phyloP scores from a whole-genome alignment of 2,888 invertebrate species.

The Falcaria lacertinaria region DNA sequence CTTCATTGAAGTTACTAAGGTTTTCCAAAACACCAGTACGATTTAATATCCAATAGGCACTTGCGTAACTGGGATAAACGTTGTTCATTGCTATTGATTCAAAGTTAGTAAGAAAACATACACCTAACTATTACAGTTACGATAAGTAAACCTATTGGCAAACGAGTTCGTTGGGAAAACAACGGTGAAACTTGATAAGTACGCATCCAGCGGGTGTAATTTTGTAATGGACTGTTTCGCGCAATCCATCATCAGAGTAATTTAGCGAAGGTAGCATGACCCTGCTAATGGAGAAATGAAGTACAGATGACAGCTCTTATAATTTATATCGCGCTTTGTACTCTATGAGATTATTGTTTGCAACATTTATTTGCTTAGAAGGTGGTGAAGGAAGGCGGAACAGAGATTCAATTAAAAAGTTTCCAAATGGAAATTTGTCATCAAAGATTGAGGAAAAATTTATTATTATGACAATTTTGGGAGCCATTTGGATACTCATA shows the following conservation, averaged over 20 bases:
- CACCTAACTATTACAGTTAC: neutral
- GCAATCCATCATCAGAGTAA: conserved; percentile 45
- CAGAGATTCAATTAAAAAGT: neutral
- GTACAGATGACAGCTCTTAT: conserved; percentile 28
- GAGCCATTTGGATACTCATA: neutral
- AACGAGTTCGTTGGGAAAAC: conserved; percentile 1
- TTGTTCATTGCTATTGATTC: too few relatives aligned
- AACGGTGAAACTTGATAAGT: conserved; percentile 10
- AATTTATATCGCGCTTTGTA: conserved; percentile 24
- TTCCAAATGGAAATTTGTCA: neutral
- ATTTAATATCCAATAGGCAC: neutral
- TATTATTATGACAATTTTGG: neutral
- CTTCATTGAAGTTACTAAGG: too few relatives aligned
- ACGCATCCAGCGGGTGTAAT: conserved; percentile 22
- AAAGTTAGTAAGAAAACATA: neutral
- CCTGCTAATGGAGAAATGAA: conserved; percentile 45
- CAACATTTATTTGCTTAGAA: neutral
- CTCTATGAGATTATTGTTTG: neutral
- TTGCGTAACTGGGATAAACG: neutral
- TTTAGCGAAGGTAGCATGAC: conserved; percentile 40
- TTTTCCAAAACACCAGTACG: neutral
- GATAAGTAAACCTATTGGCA: neutral
- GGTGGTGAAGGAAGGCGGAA: neutral
- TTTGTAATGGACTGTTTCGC: conserved; percentile 29
- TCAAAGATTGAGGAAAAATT: neutral